Evolutionary conservation across 2,888 invertebrate genomes (phyloP).

Genomic region (Ypsolopha scabrella): DNA sequence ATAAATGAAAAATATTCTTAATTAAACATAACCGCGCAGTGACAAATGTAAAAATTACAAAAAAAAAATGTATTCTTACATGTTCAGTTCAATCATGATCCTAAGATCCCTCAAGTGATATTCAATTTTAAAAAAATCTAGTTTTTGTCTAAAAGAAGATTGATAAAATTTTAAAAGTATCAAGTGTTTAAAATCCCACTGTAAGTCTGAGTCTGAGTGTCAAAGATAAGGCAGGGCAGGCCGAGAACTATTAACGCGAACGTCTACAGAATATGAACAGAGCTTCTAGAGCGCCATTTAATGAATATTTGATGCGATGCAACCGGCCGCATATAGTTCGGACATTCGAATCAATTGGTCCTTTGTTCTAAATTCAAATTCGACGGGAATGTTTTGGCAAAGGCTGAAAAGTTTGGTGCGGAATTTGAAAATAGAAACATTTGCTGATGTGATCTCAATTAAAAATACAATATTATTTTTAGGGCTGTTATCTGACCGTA

Average conservation of each 20-base stretch:
- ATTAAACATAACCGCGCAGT: too few species aligned
- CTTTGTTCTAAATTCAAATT: constrained; percentile 10
- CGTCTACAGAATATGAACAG: constrained; percentile 52
- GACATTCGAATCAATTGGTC: constrained; percentile 47
- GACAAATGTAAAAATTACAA: too few species aligned
- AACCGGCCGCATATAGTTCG: constrained; percentile 19
- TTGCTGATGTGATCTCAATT: too few species aligned
- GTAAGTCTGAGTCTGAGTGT: constrained; percentile 45
- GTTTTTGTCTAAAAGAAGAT: too few species aligned
- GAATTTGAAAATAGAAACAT: background rate
- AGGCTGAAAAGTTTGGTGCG: background rate
- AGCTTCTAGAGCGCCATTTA: constrained; percentile 36
- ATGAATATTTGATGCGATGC: constrained; percentile 56
- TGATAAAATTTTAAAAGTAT: constrained; percentile 19
- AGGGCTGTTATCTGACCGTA: too few species aligned
- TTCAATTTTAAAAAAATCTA: too few species aligned
- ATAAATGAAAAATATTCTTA: too few species aligned
- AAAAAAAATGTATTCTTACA: too few species aligned
- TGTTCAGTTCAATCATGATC: too few species aligned
- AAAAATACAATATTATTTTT: too few species aligned
- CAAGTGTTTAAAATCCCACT: constrained; percentile 23
- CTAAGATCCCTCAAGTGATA: too few species aligned
- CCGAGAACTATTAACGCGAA: constrained; percentile 50
- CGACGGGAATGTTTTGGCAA: constrained; percentile 3
- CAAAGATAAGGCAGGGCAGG: constrained; percentile 46